phyloP scores from a whole-genome alignment of 2,797 vertebrate genomes.

The Knipowitschia caucasica region DNA sequence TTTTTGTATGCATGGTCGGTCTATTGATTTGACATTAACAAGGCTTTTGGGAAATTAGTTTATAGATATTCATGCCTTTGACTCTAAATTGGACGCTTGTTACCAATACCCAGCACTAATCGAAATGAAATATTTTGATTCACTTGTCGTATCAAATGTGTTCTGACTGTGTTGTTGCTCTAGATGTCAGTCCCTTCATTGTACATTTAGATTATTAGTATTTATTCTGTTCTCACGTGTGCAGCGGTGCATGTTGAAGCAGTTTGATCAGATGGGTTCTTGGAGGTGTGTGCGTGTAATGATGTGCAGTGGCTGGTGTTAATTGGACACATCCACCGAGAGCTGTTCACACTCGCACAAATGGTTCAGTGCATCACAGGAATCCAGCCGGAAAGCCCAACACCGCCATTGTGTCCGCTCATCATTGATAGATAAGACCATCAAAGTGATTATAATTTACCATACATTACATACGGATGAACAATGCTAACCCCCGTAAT shows the following conservation, averaged over 20 bases:
- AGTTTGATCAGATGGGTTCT: conserved; percentile 3
- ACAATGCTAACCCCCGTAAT: too few species aligned
- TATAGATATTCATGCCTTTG: too few species aligned
- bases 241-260: neutral
- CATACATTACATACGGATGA: too few species aligned
- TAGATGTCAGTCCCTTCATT: neutral
- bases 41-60: too few species aligned
- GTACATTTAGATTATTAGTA: neutral
- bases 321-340: conserved; percentile 16
- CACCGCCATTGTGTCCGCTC: neutral
- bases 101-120: too few species aligned
- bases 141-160: too few species aligned
- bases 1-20: too few species aligned
- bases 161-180: neutral
- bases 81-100: too few species aligned
- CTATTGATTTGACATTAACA: neutral
- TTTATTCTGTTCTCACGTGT: neutral
- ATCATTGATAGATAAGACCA: neutral
- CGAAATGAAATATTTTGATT: too few species aligned
- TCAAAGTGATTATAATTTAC: neutral
- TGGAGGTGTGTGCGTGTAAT: conserved; percentile 8
- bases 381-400: neutral
- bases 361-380: neutral
- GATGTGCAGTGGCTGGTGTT: conserved; percentile 19
- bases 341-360: conserved; percentile 15